Base-by-base conservation (phyloP, 2,888 invertebrate genomes). In the Macaria liturata region DNA sequence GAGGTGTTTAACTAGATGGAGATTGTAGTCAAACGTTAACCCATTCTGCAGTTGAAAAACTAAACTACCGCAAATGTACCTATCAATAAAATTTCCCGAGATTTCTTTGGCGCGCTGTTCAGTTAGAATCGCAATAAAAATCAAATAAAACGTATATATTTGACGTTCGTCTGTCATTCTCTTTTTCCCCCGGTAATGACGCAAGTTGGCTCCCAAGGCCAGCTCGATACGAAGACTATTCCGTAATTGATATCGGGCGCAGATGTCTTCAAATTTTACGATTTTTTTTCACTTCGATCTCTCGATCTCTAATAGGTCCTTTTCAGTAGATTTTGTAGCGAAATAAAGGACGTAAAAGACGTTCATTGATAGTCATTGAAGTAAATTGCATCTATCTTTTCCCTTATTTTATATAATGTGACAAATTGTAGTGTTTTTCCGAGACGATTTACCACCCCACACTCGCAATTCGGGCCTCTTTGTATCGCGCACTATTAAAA, bases 401-500 rank as follows among this genome's bases (percentile, higher is more conserved):
- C 5, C 5, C 7, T 6, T 37, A 37, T 37, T 1, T 45, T 30
- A 30, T 45, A 30, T 51, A 6, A 48, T 31, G 39, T 32, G 32
- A 34, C 30, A 39, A 50, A 43, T 46, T 37, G 49, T 20, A 9
- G 51, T 46, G 46, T 39, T 69, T 70, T 69, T 68, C 65, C 62
- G 67, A 60, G 66, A 62, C 68, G 72, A 72, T 74, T 74, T 72
- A 69, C 62, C 61, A 57, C 73, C 64, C 66, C 49, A 46, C 59
- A 66, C 62, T 72, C 72, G 76, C 71, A 75, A 80, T 79, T 79
- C 65, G 74, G 78, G 67, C 51, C 74, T 80, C 83, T 82, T 82
- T 82, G 82, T 86, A 79, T 78, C 76, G 75, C 67, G 62, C 78
- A 81, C 85, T 85, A 83, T 87, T 87, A 86, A 88, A 88, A 88